Base-by-base conservation (phyloP, 2,113 vertebrate species). In the Misgurnus mizolepis region DNA sequence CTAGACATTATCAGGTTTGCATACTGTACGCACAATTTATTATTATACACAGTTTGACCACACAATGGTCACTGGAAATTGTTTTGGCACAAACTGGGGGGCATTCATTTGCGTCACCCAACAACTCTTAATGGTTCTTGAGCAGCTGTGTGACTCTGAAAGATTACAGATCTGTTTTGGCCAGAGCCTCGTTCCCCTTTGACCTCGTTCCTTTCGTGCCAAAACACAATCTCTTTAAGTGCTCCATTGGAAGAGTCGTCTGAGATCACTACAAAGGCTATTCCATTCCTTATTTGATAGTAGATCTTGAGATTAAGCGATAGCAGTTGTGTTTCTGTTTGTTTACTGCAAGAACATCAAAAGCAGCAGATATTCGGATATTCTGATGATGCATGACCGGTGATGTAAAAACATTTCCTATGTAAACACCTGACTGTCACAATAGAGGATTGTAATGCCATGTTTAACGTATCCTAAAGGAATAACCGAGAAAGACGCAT, bases 161-260 rank as follows among this genome's bases (percentile, higher is more conserved):
- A 27, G 18, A 69, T 69, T 50, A 69, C 27, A 18, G 45, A 69
- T 69, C 11, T 3, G 22, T 17, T 55, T 55, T 70, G 7, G 7
- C 68, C 34, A 73, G 34, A 58, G 56, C 8, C 34, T 60, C 1
- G 14, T 45, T 74, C 40, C n/a, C 40, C 71, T 61, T 74, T 74
- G 11, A 61, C 55, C 50, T 8, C 15, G 8, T 41, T 41, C 15
- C 50, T 56, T 39, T 34, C 50, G 12, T 53, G 22, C 67, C 27
- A 70, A 70, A 53, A 53, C 34, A 58, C 56, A 72, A 72, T 71
- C 69, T 27, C 7, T 34, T 71, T 71, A 56, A 71, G 8, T 71
- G 69, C 9, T 18, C 58, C 4, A 73, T 58, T 73, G 41, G 17
- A 43, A 53, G 56, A 60, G 40, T 60, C 6, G 18, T 6, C 45